Evolutionary conservation across 2,113 vertebrate genomes (phyloP).

Genomic region (Atrichornis clamosus): DNA sequence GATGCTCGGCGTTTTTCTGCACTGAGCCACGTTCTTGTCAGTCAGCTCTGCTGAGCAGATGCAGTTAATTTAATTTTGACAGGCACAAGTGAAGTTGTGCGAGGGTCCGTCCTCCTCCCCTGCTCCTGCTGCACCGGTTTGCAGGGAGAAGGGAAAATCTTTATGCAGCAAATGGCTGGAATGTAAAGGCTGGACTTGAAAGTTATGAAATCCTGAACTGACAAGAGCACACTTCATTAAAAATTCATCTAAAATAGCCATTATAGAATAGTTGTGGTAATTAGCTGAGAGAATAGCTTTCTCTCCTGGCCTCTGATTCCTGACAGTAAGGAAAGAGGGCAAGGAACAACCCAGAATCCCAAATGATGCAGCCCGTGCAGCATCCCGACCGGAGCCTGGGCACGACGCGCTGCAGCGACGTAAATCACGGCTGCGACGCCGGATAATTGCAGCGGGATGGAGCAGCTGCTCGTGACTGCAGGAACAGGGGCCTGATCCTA

Average conservation of each 20-base stretch:
- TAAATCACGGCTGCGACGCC: background rate
- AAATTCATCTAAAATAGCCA: constrained; percentile 62
- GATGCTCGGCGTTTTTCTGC: constrained; percentile 27
- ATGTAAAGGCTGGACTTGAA: background rate
- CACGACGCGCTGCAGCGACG: background rate
- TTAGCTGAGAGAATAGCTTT: constrained; percentile 63
- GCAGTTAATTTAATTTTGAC: constrained; percentile 39
- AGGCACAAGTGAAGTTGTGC: background rate
- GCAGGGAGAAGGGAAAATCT: background rate
- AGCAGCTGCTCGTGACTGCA: background rate
- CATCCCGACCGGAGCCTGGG: background rate
- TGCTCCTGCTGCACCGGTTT: background rate
- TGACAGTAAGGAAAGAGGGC: constrained; percentile 49
- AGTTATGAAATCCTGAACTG: constrained; percentile 24
- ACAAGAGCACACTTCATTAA: constrained; percentile 32
- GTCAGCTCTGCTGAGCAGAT: constrained; percentile 43
- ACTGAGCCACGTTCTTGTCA: background rate
- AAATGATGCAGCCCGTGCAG: background rate
- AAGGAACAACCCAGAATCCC: background rate
- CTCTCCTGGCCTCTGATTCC: constrained; percentile 42
- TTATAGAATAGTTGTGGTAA: constrained; percentile 50
- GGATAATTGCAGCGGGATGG: background rate
- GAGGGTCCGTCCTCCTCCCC: constrained; percentile 15
- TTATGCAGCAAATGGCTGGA: background rate
- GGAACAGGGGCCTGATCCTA: rapidly evolving